These are phyloP conservation scores for Calliopsis andreniformis DNA, from an alignment of 1,140 invertebrate genomes.

Conservation along the genomic window DNA sequence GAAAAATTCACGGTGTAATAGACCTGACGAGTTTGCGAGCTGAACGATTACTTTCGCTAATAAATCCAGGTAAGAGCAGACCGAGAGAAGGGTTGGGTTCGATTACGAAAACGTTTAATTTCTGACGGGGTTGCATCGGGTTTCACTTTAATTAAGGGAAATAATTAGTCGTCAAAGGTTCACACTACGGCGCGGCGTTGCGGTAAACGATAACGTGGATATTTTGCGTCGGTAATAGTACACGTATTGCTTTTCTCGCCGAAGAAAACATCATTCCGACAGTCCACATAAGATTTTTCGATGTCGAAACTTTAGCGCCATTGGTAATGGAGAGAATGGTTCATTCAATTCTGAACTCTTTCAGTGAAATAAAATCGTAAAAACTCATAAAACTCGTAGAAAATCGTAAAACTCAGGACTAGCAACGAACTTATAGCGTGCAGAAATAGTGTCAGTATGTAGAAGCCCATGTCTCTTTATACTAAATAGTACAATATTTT, in stretches of 20 bases:
- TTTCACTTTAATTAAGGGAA: slow-evolving; percentile 67
- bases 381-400: too few relatives aligned
- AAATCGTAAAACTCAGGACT: too few relatives aligned
- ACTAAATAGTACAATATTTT: too few relatives aligned
- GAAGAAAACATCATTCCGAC: too few relatives aligned
- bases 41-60: slow-evolving; percentile 60
- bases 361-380: too few relatives aligned
- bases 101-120: slow-evolving; percentile 64
- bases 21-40: slow-evolving; percentile 26
- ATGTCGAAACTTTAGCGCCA: slow-evolving; percentile 36
- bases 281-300: slow-evolving; percentile 44
- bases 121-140: slow-evolving; percentile 54
- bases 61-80: slow-evolving; percentile 47
- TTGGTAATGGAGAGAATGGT: too few relatives aligned
- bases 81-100: slow-evolving; percentile 14
- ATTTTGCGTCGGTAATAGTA: slow-evolving; percentile 49
- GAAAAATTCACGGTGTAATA: slow-evolving; percentile 6
- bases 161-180: slow-evolving; percentile 64
- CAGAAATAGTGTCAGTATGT: too few relatives aligned
- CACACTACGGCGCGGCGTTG: slow-evolving; percentile 11
- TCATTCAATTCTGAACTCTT: too few relatives aligned
- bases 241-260: slow-evolving; percentile 36
- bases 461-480: too few relatives aligned
- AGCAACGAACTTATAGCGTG: too few relatives aligned
- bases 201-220: slow-evolving; percentile 53